Base-by-base conservation (phyloP, 2,888 invertebrate species). In the Agrypnus murinus region DNA sequence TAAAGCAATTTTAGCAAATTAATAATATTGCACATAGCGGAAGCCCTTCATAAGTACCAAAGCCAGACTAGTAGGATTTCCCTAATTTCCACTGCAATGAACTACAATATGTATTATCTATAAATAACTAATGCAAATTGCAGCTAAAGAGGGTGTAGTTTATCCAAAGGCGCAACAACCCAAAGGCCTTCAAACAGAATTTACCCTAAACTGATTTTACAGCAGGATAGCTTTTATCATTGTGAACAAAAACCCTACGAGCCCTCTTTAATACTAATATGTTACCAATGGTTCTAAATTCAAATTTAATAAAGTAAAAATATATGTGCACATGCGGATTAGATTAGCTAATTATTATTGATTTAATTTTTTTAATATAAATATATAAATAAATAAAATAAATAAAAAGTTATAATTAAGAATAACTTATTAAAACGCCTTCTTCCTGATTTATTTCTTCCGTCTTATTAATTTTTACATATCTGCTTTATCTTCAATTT, bases 181-280 rank as follows among this genome's bases (percentile, higher is more conserved):
- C 38, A 15, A 17, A 10, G 7, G 50, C 50, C n/a, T 50, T 50
- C 31, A 31, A 31, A 50, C 32, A 10, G 50, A 8, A 50, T 19
- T 50, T 50, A 14, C 25, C 48, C 10, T 5, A 50, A 50, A 10
- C 31, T 12, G 25, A 55, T 55, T 55, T 55, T 34, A 34, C 55
- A 36, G 15, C 9, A 55, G 8, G 55, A 34, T 55, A 36, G 14
- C 6, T 55, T n/a, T 55, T 55, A 36, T 55, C 15, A 55, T 55
- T 50, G 34, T 55, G 6, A 48, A 55, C 55, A 55, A 55, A 55
- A 5, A 36, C 36, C 36, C 55, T 36, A 34, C 15, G 17, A 36
- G 36, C 17, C 36, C 55, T 55, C 15, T 36, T 34, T 31, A 53
- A 8, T 17, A 55, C 4, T 9, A 17, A 55, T 36, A 17, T 34